Percentiles rank a stretch among this genome's conserved stretches.
Evolutionary conservation across 1,140 invertebrate genomes (phyloP).

Genomic region (Aphelenchoides fujianensis): DNA sequence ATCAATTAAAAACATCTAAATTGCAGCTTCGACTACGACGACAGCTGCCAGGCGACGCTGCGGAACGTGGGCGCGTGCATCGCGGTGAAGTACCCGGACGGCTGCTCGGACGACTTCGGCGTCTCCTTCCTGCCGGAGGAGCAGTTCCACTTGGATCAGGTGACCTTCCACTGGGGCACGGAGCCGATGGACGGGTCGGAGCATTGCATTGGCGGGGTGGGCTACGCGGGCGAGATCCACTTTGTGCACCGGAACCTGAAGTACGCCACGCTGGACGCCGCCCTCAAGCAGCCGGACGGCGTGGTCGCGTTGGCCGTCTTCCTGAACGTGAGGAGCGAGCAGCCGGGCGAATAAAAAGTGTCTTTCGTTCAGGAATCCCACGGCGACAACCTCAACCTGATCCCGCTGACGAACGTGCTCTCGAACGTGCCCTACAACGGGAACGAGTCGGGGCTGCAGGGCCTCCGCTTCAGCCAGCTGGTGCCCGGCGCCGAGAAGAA

Average conservation of each 20-base stretch:
- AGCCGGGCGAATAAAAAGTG: not conserved
- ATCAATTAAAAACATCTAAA: not conserved
- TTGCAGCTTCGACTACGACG: slow-evolving; percentile 54
- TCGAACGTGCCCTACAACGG: slow-evolving; percentile 50
- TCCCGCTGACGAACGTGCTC: slow-evolving; percentile 53
- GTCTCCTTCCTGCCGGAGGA: slow-evolving; percentile 55
- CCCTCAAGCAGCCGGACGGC: slow-evolving; percentile 59
- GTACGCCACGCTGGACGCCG: slow-evolving; percentile 50
- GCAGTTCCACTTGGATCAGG: slow-evolving; percentile 56
- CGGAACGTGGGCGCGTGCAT: slow-evolving; percentile 48
- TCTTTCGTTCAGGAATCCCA: slow-evolving; percentile 49
- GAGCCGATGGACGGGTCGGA: slow-evolving; percentile 62
- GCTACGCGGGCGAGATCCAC: slow-evolving; percentile 59
- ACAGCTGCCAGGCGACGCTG: slow-evolving; percentile 45
- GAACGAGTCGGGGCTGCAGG: slow-evolving; percentile 42
- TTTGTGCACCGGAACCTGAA: slow-evolving; percentile 59
- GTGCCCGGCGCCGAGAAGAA: slow-evolving; percentile 52
- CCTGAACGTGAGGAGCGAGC: slow-evolving; percentile 44
- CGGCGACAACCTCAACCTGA: slow-evolving; percentile 55
- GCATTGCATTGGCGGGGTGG: slow-evolving; percentile 58
- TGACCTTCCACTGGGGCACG: slow-evolving; percentile 58
- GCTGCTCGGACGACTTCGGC: slow-evolving; percentile 26
- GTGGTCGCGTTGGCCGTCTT: slow-evolving; percentile 56
- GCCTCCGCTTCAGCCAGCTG: slow-evolving; percentile 34
- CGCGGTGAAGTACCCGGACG: slow-evolving; percentile 47